Evolutionary conservation across 1,140 invertebrate species (phyloP).

Genomic region (Penaeus japonicus): DNA sequence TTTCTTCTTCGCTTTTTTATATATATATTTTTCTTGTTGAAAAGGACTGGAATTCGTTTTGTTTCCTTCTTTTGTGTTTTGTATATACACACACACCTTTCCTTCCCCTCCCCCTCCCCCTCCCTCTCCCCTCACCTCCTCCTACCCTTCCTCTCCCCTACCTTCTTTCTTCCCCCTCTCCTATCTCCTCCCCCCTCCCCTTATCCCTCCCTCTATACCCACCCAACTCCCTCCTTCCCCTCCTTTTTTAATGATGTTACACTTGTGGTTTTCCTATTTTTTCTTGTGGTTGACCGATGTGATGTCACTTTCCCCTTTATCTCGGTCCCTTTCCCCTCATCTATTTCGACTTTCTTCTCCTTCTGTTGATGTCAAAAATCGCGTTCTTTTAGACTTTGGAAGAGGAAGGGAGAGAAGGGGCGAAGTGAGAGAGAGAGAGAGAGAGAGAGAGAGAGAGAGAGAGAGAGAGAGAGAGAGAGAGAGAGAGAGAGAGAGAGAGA

Average conservation of each 20-base stretch:
- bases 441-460: slow-evolving; percentile 22
- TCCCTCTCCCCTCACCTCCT: not conserved
- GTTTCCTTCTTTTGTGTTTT: not conserved
- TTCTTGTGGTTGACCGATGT: no score
- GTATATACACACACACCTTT: not conserved
- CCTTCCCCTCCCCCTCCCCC: not conserved
- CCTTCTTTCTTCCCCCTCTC: not conserved
- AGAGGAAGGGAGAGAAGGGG: not conserved
- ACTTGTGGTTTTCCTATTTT: no score
- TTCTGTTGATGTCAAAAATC: no score
- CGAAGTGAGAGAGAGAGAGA: not conserved
- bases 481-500: slow-evolving; percentile 1
- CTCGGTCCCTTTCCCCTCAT: not conserved
- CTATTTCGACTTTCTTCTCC: not conserved
- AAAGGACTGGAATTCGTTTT: not conserved
- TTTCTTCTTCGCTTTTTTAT: not conserved
- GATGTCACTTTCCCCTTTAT: not conserved
- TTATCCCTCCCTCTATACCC: not conserved
- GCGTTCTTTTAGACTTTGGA: no score
- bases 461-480: slow-evolving; percentile 10
- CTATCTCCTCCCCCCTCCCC: not conserved
- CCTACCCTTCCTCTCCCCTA: not conserved
- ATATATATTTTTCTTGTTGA: not conserved
- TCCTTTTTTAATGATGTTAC: no score
- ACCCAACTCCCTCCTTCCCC: not conserved